phyloP scores from a whole-genome alignment of 2,797 vertebrate genomes.

The Rhinoraja longicauda region DNA sequence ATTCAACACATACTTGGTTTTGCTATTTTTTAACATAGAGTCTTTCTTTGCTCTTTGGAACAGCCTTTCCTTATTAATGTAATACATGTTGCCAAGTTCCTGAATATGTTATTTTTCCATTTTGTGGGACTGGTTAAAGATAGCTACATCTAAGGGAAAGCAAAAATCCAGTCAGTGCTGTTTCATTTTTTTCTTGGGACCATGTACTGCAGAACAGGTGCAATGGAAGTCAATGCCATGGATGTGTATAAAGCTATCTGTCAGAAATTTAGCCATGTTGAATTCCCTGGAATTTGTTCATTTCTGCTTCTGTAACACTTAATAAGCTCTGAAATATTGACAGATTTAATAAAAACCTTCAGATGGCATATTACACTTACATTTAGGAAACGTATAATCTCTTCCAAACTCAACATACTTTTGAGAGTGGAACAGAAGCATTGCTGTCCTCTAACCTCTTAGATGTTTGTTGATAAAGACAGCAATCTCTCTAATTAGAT shows the following conservation, averaged over 20 bases:
- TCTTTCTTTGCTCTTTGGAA: neutral
- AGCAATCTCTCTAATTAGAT: slow-evolving; percentile 6
- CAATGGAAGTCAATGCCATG: neutral
- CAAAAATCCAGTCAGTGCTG: neutral
- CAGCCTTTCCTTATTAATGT: neutral
- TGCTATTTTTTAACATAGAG: neutral
- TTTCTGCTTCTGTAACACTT: too few species aligned
- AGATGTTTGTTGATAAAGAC: neutral
- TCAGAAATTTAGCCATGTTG: neutral
- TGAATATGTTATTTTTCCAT: neutral
- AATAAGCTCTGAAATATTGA: neutral
- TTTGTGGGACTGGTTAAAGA: neutral
- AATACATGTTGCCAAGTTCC: neutral
- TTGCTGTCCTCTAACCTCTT: neutral
- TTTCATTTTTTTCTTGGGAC: neutral
- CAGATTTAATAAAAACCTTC: neutral
- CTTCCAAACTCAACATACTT: neutral
- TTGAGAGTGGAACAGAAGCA: neutral
- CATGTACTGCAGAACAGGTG: neutral
- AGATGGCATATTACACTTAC: too few species aligned
- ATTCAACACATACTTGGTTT: neutral
- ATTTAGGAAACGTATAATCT: neutral
- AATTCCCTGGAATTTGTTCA: neutral
- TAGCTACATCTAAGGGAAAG: neutral
- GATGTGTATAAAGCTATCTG: neutral